Conservation (phyloP, 2,888 invertebrate genomes). For the Eledona agricola region DNA sequence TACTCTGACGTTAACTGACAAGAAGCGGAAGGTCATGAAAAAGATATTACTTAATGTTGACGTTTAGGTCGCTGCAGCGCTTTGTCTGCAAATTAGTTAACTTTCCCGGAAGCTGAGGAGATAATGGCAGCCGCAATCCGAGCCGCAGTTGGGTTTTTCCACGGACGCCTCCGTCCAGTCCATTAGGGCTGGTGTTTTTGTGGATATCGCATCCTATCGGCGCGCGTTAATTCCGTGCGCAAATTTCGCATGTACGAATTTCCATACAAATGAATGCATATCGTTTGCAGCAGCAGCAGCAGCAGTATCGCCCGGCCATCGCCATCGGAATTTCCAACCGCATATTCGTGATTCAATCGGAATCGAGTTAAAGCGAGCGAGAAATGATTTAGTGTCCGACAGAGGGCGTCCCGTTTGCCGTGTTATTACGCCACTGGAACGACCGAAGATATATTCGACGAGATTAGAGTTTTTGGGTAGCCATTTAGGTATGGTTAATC, state of each 20-base stretch:
- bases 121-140: too few species aligned
- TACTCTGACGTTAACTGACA: too few species aligned
- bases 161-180: too few species aligned
- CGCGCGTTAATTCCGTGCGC: slow-evolving; percentile 11
- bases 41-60: too few species aligned
- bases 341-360: slow-evolving; percentile 58
- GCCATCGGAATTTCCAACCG: slow-evolving; percentile 52
- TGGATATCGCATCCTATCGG: too few species aligned
- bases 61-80: too few species aligned
- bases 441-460: slow-evolving; percentile 46
- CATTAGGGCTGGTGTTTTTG: too few species aligned
- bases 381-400: slow-evolving; percentile 53
- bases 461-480: slow-evolving; percentile 50
- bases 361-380: slow-evolving; percentile 57
- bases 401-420: slow-evolving; percentile 33
- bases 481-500: slow-evolving; percentile 51
- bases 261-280: slow-evolving; percentile 52
- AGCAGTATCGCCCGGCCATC: slow-evolving; percentile 44
- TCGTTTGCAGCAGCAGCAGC: slow-evolving; percentile 43
- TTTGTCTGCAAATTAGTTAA: too few species aligned
- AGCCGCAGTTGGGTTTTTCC: too few species aligned
- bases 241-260: slow-evolving; percentile 41
- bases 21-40: too few species aligned
- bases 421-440: slow-evolving; percentile 37
- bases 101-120: too few species aligned